Conservation (phyloP, 1,140 invertebrate species). For the Drosophila carrolli region DNA sequence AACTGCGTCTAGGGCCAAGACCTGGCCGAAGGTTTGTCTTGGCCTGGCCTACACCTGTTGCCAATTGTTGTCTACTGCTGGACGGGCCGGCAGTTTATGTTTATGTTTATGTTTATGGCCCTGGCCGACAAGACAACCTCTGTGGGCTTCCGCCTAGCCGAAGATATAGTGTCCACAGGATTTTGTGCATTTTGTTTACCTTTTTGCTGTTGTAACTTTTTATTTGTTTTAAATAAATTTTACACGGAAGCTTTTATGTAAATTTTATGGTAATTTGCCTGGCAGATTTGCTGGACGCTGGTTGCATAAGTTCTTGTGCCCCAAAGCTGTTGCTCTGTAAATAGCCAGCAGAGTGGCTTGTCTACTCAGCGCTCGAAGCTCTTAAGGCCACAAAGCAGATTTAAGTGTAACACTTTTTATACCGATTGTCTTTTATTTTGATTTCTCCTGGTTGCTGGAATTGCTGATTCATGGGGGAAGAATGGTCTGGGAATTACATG, state of each 20-base stretch:
- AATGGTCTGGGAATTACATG: slow-evolving; percentile 59
- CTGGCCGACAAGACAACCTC: slow-evolving; percentile 49
- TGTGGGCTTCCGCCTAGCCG: slow-evolving; percentile 48
- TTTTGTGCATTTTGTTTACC: slow-evolving; percentile 45
- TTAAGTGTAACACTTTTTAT: slow-evolving; percentile 61
- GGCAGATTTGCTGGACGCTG: slow-evolving; percentile 21
- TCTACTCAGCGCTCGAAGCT: slow-evolving; percentile 27
- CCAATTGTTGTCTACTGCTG: slow-evolving; percentile 65
- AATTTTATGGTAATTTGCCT: slow-evolving; percentile 78
- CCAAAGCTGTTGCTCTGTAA: slow-evolving; percentile 31
- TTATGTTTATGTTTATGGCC: slow-evolving; percentile 72
- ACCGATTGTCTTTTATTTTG: slow-evolving; percentile 28
- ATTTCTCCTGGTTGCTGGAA: slow-evolving; percentile 15
- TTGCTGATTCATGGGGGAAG: slow-evolving; percentile 61
- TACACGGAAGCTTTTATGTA: slow-evolving; percentile 81
- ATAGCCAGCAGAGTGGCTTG: slow-evolving; percentile 30
- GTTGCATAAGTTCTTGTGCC: slow-evolving; percentile 42
- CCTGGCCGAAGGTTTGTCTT: slow-evolving; percentile 55
- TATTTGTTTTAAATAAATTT: slow-evolving; percentile 83
- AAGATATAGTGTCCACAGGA: slow-evolving; percentile 68
- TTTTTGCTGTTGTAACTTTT: slow-evolving; percentile 41
- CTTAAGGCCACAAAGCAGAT: slow-evolving; percentile 34
- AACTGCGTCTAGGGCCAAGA: slow-evolving; percentile 21
- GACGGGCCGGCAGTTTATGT: slow-evolving; percentile 61
- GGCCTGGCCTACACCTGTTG: slow-evolving; percentile 73